Conservation (phyloP, 2,113 vertebrate genomes). For the Colistium nudipinnis region DNA sequence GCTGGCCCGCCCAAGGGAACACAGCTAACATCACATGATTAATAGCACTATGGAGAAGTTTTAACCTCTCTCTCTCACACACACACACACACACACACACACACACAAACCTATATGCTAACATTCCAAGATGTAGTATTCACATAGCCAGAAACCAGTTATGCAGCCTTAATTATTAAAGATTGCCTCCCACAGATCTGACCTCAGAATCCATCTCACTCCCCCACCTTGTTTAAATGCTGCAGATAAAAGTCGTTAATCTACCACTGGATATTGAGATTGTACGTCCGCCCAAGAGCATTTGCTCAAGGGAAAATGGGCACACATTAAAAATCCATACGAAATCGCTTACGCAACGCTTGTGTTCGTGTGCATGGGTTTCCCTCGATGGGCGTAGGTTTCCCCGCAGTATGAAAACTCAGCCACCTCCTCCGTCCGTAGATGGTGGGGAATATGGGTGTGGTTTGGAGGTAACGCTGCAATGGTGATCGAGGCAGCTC, state of each 20-base stretch:
- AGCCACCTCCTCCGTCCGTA: background rate
- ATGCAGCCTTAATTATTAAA: constrained; percentile 68
- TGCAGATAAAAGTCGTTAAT: constrained; percentile 67
- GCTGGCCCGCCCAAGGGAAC: constrained; percentile 40
- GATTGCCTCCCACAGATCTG: constrained; percentile 47
- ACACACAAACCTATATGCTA: constrained; percentile 8
- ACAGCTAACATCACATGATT: constrained; percentile 59
- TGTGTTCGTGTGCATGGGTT: background rate
- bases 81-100: constrained; percentile 9
- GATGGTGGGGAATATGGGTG: background rate
- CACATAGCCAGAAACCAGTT: constrained; percentile 25
- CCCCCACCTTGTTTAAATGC: constrained; percentile 55
- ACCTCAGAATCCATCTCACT: constrained; percentile 61
- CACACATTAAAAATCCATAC: constrained; percentile 55
- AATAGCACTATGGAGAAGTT: constrained; percentile 59
- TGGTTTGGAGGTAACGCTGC: background rate
- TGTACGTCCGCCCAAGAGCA: constrained; percentile 25
- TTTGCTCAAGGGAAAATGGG: constrained; percentile 38
- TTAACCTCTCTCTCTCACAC: too few relatives aligned
- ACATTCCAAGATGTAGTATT: constrained; percentile 18
- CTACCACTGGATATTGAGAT: constrained; percentile 46
- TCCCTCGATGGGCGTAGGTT: background rate
- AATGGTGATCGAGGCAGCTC: too few relatives aligned
- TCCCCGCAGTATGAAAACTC: background rate
- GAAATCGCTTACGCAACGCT: background rate